Evolutionary conservation across 2,888 invertebrate species (phyloP), one percentile per base, ranked within the genome.

Genomic region (Athetis lepigone): DNA sequence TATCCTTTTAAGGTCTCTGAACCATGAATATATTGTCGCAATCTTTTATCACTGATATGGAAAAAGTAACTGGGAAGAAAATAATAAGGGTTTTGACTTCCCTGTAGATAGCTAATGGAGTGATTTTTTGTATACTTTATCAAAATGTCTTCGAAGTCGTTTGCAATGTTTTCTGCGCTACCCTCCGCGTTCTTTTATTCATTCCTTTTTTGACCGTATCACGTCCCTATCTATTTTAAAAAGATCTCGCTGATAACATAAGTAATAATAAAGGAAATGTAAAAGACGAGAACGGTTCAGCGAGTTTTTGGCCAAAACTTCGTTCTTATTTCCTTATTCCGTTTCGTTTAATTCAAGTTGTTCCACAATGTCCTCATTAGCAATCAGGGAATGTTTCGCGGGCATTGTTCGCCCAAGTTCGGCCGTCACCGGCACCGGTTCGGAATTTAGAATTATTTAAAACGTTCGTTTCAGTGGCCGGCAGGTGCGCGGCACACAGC

Each of bases 301-400:
- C 67, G 76, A 85, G 78, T 82, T 83, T 85, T 84, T 78, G 72
- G 64, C 33, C 45, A 78, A 74, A 83, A 84, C 78, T 86, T 86
- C 61, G 72, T 72, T 74, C 76, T 80, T 73, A 79, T 81, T 82
- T 86, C 82, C 85, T 90, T 87, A 86, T 89, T 88, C 88, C 87
- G 86, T 88, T 86, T 86, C 83, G 88, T 86, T 88, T 85, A 88
- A 88, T 89, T 87, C 88, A 87, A 90, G 86, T 89, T 89, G 87
- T 87, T 86, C 88, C 86, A 90, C 90, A 91, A 91, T 91, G 90
- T 90, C 86, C 92, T 93, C 92, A 93, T 93, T 93, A 92, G 91
- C 92, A 93, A 92, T 93, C 92, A 90, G 86, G 82, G 88, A 91
- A 89, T 93, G 91, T 92, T 91, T 87, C 89, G 89, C 84, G 88